Evolutionary conservation across 2,888 invertebrate genomes (phyloP).

Genomic region (Rhogogaster chlorosoma): DNA sequence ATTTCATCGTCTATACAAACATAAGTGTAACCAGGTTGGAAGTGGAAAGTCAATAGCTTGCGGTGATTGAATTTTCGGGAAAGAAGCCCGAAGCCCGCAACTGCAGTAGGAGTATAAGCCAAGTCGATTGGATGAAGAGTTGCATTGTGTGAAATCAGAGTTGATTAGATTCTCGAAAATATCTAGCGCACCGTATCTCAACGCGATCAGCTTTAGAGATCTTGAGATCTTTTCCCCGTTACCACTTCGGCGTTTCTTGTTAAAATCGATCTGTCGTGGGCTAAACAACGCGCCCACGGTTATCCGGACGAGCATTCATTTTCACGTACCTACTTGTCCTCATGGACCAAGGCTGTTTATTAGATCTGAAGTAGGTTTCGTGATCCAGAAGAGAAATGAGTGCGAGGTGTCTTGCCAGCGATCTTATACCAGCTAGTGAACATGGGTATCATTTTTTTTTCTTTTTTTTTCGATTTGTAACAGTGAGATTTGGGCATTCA

Average conservation of each 20-base stretch:
- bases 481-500: not conserved
- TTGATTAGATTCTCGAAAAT: not conserved
- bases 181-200: not conserved
- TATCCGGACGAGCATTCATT: not conserved
- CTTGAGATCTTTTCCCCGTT: not conserved
- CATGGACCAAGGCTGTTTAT: not conserved
- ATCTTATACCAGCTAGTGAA: not conserved
- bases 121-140: not conserved
- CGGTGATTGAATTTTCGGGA: not conserved
- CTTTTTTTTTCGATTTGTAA: not conserved
- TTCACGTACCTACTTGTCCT: not conserved
- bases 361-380: not conserved
- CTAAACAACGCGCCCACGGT: not conserved
- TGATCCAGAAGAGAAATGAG: not conserved
- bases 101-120: not conserved
- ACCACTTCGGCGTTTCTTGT: not conserved
- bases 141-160: not conserved
- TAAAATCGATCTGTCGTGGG: slow-evolving; percentile 7
- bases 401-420: not conserved
- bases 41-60: not conserved
- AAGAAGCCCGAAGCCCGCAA: not conserved
- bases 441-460: not conserved
- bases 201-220: not conserved
- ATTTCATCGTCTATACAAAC: not conserved
- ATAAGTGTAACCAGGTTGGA: not conserved